phyloP scores from a whole-genome alignment of 1,140 invertebrate species.

The Dinoponera quadriceps region DNA sequence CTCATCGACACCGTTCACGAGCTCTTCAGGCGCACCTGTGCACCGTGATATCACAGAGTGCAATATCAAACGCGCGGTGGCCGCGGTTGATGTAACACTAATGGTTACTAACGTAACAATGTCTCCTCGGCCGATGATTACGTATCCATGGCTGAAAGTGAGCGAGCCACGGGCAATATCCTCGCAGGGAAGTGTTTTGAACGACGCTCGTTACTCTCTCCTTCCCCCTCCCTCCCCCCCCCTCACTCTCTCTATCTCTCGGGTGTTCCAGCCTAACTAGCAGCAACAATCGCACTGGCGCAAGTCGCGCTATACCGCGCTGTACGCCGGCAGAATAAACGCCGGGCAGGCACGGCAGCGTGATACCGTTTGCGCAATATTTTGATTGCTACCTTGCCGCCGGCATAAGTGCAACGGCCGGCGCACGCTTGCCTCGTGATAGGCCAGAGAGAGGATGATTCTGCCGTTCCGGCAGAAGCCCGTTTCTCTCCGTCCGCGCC shows the following conservation, averaged over 20 bases:
- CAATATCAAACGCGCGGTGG: neutral
- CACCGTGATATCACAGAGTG: no score
- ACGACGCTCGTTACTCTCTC: no score
- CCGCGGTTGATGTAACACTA: neutral
- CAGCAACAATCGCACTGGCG: constrained; percentile 37
- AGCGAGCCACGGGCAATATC: neutral
- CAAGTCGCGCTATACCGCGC: no score
- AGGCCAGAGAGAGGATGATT: constrained; percentile 64
- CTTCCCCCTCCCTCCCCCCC: no score
- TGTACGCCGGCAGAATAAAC: constrained; percentile 42
- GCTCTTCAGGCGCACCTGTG: no score
- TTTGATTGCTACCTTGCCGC: constrained; percentile 67
- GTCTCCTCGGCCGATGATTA: neutral
- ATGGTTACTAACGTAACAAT: neutral
- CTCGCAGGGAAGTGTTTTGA: neutral
- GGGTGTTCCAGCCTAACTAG: constrained; percentile 43
- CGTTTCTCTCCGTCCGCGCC: neutral
- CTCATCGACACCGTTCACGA: no score
- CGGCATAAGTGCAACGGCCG: constrained; percentile 49
- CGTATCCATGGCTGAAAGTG: neutral
- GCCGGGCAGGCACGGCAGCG: constrained; percentile 46
- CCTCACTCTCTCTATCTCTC: constrained; percentile 29
- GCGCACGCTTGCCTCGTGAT: constrained; percentile 53
- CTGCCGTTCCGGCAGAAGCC: constrained; percentile 42
- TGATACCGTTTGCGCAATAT: constrained; percentile 70